Evolutionary conservation across 2,113 vertebrate species (phyloP), one percentile per base, ranked within the genome.

Genomic region (Callithrix jacchus): DNA sequence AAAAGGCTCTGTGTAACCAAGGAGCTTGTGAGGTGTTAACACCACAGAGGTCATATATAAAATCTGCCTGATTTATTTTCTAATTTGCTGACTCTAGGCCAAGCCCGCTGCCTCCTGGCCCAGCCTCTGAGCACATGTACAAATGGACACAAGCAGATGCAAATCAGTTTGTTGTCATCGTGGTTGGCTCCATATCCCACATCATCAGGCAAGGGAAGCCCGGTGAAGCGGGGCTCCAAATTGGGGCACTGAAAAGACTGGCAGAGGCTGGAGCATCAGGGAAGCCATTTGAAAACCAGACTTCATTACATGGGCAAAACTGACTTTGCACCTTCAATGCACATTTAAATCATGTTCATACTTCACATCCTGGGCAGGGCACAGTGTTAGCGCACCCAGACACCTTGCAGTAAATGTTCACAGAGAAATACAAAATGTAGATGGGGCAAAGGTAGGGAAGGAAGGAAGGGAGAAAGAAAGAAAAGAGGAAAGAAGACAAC

Each of bases 61-160:
- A 32, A 87, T 52, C 56, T 40, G 80, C 76, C 88, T 93, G 70
- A 54, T 52, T 93, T 96, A 40, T 80, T 89, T 89, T 91, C 83
- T 89, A 87, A 88, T 76, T 47, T 91, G 73, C 71, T 80, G 49
- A 91, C 21, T 80, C 47, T 21, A 64, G 74, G 21, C 23, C 25
- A 76, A 94, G 91, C 42, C 83, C 21, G 40, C 45, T 70, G n/a
- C 52, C 25, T 82, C 82, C 89, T 83, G 47, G 13, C 47, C 70
- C 52, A 37, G 37, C 49, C 70, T 92, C 89, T 47, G 8, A 91
- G 83, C 56, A 87, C 32, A 16, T 49, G 56, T 66, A 71, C 71
- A 91, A 70, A 93, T 0, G 20, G 82, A 73, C 82, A 66, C 32
- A 61, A 37, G 47, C 58, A 82, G 77, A 77, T 23, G 42, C 45